Base-by-base conservation (phyloP, 2,888 invertebrate species). In the Lasiommata megera region DNA sequence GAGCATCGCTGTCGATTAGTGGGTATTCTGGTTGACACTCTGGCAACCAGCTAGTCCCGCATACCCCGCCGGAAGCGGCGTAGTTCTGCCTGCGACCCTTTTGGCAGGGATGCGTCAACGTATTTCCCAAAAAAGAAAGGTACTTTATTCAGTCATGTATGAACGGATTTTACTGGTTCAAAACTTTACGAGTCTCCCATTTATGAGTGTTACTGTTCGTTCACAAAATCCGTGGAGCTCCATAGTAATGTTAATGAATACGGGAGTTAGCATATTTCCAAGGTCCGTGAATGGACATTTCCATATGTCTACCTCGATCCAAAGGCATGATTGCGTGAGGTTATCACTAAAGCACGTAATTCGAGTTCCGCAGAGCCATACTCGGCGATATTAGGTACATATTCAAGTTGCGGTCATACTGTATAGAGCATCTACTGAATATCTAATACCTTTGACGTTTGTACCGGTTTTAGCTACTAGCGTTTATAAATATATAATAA, bases 281-380 rank as follows among this genome's bases (percentile, higher is more conserved):
- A 11, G 14, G 29, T 3, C 38, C 28, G n/a, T 38, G 51, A 40
- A 51, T 51, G 51, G 28, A 37, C 11, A 51, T 51, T 51, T 38
- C 51, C 51, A 51, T 51, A 40, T 51, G 38, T 51, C 51, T 51
- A 38, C 14, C 28, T 18, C 11, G 18, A 37, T 48, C 48, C 16
- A 51, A 40, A 51, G 51, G 51, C 37, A 40, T 40, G 51, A 51
- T 51, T 51, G 51, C 38, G 29, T 38, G 38, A 38, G 51, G 51
- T 51, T 51, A 40, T 51, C 23, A 40, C 51, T 51, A 40, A 51
- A 51, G 51, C 38, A 38, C 51, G 38, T 51, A 51, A 51, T 51
- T 51, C 51, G 28, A 23, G 51, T 51, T 38, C 51, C 51, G 38
- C 36, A 23, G 18, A 12, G 14, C 48, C 48, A 48, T 29, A 29